Percentiles rank a stretch among this genome's conserved stretches.
phyloP scores from a whole-genome alignment of 2,113 vertebrate genomes.

The Kryptolebias marmoratus region DNA sequence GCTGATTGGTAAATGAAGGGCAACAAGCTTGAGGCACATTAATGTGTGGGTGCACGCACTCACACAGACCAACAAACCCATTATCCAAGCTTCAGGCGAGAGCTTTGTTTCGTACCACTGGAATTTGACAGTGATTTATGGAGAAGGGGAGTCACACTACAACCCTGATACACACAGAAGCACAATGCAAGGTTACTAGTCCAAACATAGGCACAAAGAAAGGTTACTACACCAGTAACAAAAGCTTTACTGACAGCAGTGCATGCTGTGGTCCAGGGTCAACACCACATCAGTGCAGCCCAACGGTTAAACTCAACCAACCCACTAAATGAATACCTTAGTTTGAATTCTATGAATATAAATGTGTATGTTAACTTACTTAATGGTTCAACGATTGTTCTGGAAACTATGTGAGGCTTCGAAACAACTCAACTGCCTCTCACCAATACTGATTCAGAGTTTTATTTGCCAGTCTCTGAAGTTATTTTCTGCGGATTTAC shows the following conservation, averaged over 20 bases:
- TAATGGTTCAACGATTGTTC: conserved; percentile 57
- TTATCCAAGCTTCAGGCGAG: conserved; percentile 61
- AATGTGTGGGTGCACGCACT: conserved; percentile 1
- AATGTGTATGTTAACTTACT: conserved; percentile 36
- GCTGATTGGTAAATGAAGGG: conserved; percentile 66
- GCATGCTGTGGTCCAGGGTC: conserved; percentile 56
- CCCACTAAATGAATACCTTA: conserved; percentile 44
- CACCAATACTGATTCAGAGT: conserved; percentile 17
- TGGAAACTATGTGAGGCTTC: conserved; percentile 23
- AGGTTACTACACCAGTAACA: conserved; percentile 67
- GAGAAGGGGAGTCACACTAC: conserved; percentile 73
- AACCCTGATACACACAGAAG: conserved; percentile 69
- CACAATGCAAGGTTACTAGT: conserved; percentile 77
- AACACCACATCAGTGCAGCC: conserved; percentile 59
- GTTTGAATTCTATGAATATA: conserved; percentile 58
- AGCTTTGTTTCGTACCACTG: conserved; percentile 72
- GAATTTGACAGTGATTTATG: conserved; percentile 81
- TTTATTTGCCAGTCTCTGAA: conserved; percentile 27
- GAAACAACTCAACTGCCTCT: background rate
- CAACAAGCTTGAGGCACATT: conserved; percentile 50
- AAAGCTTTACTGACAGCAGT: conserved; percentile 63
- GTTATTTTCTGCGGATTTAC: conserved; percentile 58
- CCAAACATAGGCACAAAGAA: conserved; percentile 70
- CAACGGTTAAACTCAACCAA: conserved; percentile 45
- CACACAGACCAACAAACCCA: conserved; percentile 51